Base-by-base conservation (phyloP, 2,797 vertebrate genomes). In the Sternotherus odoratus region DNA sequence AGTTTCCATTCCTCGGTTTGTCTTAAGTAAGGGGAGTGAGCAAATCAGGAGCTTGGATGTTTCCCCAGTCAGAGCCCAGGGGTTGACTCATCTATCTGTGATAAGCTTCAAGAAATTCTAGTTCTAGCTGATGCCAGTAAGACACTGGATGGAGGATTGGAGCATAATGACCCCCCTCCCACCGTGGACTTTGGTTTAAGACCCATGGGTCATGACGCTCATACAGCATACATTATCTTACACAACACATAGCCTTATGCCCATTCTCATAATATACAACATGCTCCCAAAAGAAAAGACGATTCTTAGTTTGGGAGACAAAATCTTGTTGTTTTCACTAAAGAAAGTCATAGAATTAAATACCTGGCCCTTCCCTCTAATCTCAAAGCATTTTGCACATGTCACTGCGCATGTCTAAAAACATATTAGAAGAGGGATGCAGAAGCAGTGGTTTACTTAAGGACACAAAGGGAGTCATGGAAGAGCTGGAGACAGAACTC, bases 241-340 rank as follows among this genome's bases (percentile, higher is more conserved):
- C 36, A 46, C 8, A 75, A 48, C 26, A 75, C 2, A 24, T 4
- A 17, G 3, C 43, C 26, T 7, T 78, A 36, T 57, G 79, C 74
- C 80, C 6, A 0, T 7, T 66, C 1, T 28, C 10, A 8, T 8
- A 75, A 5, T 28, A 2, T 26, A 4, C 2, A 1, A 6, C 7
- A 66, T 24, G 36, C 36, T 69, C 36, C 66, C 66, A 6, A 69
- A 69, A 69, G n/a, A 39, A 36, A 69, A 39, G 66, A 69, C 5
- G 2, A 69, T 69, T 69, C 36, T 21, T 39, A 23, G 10, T 39
- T 69, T 24, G 19, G 36, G 21, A 69, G 9, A 36, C n/a, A 69
- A 39, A 36, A 66, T 36, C 17, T 66, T 69, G 63, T 69, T 69
- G 36, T 10, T 39, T 69, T 69, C 36, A 69, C 66, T 39, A 39